Base-by-base conservation (phyloP, 2,797 vertebrate species). In the Galaxias olidus region DNA sequence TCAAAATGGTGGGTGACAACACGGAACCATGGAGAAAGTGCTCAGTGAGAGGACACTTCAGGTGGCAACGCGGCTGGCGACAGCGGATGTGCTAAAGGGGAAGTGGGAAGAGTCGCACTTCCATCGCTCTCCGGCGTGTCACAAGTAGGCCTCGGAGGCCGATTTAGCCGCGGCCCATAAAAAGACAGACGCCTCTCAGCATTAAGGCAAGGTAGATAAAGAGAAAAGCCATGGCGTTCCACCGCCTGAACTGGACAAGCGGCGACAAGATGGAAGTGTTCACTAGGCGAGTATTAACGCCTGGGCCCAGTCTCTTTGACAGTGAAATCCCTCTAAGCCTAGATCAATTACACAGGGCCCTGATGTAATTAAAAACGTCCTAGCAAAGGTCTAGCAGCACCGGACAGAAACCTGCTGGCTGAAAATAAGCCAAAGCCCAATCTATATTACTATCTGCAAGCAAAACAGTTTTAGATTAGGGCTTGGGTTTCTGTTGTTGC, bases 321-420 rank as follows among this genome's bases (percentile, higher is more conserved):
- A 84, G 85, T 85, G 80, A 89, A 89, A 89, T 90, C 89, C 89
- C 85, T 86, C 80, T 89, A 87, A 91, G 87, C 90, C 84, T 60
- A 83, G 87, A 92, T 91, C 89, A 90, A 91, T 90, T 91, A 88
- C 88, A 87, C 68, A 79, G 82, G 72, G 87, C 88, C 88, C 84
- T 80, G 87, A 83, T 88, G 89, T 90, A 91, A 93, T 92, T 92
- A 90, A 90, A 30, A 91, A 91, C 77, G 86, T 87, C 89, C 83
- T 75, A 88, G 87, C 88, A 90, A 89, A 89, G 86, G 87, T 88
- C 86, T 90, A 84, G 87, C 71, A 85, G 86, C 84, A 78, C 73
- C 77, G 86, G 83, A 82, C 82, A 81, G 79, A 80, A 79, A 80
- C 77, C 78, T 79, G 48, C 52, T 74, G 57, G 80, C 75, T 85